Evolutionary conservation across 92 coral and sea anemone species (phyloP).

Genomic region (Bergia puertoricense): DNA sequence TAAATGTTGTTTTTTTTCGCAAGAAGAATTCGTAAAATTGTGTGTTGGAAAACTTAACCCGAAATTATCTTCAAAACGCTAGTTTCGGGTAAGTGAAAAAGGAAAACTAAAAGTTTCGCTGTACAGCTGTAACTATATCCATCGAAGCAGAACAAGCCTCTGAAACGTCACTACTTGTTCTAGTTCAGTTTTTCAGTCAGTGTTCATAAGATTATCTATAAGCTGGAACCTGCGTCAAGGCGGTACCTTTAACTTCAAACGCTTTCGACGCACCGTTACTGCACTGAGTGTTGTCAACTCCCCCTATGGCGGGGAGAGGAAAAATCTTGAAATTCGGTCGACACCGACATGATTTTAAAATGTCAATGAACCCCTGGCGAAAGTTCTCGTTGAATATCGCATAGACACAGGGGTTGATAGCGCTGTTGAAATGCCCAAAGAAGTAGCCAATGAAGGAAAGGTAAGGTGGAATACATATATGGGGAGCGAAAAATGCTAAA

Average conservation of each 20-base stretch:
- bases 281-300: slow-evolving; percentile 53
- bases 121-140: background rate
- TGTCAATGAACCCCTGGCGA: slow-evolving; percentile 72
- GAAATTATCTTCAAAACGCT: background rate
- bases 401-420: slow-evolving; percentile 80
- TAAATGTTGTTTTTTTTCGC: too few species aligned
- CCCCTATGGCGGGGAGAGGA: background rate
- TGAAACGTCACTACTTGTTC: background rate
- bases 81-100: background rate
- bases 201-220: background rate
- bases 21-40: background rate
- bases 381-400: slow-evolving; percentile 74
- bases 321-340: slow-evolving; percentile 29
- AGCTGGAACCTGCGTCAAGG: background rate
- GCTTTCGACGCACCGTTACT: background rate
- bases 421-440: slow-evolving; percentile 78
- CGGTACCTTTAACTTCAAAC: background rate
- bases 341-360: slow-evolving; percentile 55
- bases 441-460: slow-evolving; percentile 64
- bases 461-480: slow-evolving; percentile 49
- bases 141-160: background rate
- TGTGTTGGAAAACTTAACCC: background rate
- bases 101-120: background rate
- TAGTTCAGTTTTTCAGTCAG: background rate
- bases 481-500: slow-evolving; percentile 58